phyloP scores from a whole-genome alignment of 2,797 vertebrate species.

The Mergus octosetaceus region DNA sequence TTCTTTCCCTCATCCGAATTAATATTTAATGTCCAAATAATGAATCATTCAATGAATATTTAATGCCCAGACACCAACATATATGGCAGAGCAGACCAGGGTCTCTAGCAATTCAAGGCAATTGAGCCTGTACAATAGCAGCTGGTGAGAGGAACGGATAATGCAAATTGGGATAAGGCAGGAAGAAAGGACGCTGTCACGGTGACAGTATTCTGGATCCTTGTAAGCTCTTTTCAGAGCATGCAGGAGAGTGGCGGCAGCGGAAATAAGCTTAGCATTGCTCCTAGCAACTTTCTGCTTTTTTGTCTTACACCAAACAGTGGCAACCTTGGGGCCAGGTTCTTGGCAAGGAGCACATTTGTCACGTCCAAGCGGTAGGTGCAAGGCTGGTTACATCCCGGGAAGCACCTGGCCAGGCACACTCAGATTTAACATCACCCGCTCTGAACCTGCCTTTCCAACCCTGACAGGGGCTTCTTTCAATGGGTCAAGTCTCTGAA shows the following conservation, averaged over 20 bases:
- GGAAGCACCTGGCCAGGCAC: background rate
- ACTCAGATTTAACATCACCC: background rate
- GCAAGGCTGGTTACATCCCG: background rate
- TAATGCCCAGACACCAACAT: slow-evolving; percentile 69
- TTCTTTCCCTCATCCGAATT: slow-evolving; percentile 32
- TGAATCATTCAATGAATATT: slow-evolving; percentile 76
- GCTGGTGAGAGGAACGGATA: background rate
- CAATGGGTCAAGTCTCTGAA: background rate
- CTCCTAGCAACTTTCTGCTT: background rate
- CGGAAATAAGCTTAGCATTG: background rate
- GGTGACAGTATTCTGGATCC: background rate
- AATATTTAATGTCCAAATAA: slow-evolving; percentile 80
- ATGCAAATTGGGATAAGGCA: background rate
- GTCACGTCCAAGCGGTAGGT: background rate
- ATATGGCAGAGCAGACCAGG: background rate
- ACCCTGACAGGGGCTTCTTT: accelerated
- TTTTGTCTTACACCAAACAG: background rate
- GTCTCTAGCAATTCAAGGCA: slow-evolving; percentile 22
- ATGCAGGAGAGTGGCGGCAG: background rate
- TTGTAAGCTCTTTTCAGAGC: slow-evolving; percentile 1
- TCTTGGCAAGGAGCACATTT: background rate
- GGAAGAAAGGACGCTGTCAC: background rate
- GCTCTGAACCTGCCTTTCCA: background rate
- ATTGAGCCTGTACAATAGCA: background rate
- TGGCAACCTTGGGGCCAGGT: background rate